Evolutionary conservation across 2,888 invertebrate genomes (phyloP).

Genomic region (Himalopsyche tibetana): DNA sequence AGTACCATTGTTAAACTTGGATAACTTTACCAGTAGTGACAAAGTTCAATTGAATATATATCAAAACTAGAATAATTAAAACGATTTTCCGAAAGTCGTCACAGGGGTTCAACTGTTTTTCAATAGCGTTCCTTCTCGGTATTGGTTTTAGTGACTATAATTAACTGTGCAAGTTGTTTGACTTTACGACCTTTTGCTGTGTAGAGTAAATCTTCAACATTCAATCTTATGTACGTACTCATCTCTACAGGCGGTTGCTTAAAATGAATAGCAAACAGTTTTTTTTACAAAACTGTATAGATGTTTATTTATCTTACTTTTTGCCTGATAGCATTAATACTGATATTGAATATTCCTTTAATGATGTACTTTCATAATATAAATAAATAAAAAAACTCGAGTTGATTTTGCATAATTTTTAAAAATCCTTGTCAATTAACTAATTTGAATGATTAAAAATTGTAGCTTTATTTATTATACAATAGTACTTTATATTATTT

Average conservation of each 20-base stretch:
- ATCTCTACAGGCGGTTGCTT: background rate
- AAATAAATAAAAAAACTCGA: no score
- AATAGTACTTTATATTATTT: no score
- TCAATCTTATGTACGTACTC: background rate
- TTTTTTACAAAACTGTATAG: no score
- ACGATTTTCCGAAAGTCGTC: conserved; percentile 47
- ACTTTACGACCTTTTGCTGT: conserved; percentile 23
- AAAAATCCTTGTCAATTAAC: no score
- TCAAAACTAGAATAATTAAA: conserved; percentile 64
- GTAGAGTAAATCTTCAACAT: background rate
- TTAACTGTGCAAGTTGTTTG: background rate
- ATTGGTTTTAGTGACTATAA: conserved; percentile 15
- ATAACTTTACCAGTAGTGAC: conserved; percentile 58
- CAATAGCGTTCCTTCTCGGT: conserved; percentile 39
- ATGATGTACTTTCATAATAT: no score
- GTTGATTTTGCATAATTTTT: no score
- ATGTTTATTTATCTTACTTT: no score
- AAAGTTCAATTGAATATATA: conserved; percentile 65
- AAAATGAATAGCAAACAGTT: no score
- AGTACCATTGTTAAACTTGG: conserved; percentile 58
- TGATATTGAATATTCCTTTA: no score
- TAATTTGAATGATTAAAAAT: no score
- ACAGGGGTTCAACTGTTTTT: background rate
- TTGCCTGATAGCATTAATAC: no score
- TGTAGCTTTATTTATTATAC: no score